Conservation (phyloP, 2,797 vertebrate genomes). For the Channa striata region DNA sequence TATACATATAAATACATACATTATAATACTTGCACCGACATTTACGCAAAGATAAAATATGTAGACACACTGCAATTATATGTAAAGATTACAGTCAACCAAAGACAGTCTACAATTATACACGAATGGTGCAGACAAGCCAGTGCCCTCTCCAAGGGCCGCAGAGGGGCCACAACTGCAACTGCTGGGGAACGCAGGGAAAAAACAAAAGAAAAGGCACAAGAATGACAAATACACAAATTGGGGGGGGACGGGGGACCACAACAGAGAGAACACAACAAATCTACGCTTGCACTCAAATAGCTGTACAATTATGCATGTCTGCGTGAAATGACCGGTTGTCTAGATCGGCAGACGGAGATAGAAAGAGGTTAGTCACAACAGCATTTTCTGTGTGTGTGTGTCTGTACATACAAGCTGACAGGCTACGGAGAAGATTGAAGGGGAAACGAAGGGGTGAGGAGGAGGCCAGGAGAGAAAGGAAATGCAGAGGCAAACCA, state of each 20-base stretch:
- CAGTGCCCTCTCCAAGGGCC: slow-evolving; percentile 27
- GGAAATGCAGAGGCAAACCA: slow-evolving; percentile 78
- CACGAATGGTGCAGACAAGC: slow-evolving; percentile 49
- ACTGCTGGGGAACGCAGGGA: slow-evolving; percentile 55
- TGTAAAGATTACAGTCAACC: slow-evolving; percentile 44
- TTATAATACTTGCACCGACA: slow-evolving; percentile 37
- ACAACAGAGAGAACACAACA: slow-evolving; percentile 68
- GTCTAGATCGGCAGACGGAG: slow-evolving; percentile 76
- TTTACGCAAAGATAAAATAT: slow-evolving; percentile 38
- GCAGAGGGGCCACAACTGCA: slow-evolving; percentile 43
- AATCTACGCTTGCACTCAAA: slow-evolving; percentile 71
- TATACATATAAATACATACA: slow-evolving; percentile 37
- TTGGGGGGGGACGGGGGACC: slow-evolving; percentile 47
- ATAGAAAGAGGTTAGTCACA: slow-evolving; percentile 71
- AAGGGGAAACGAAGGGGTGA: slow-evolving; percentile 64
- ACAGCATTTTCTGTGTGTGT: slow-evolving; percentile 47
- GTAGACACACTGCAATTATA: slow-evolving; percentile 57
- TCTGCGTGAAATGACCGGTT: slow-evolving; percentile 78
- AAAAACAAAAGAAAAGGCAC: slow-evolving; percentile 39
- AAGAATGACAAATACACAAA: slow-evolving; percentile 61
- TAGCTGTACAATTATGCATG: slow-evolving; percentile 77
- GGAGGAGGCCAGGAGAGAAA: slow-evolving; percentile 61
- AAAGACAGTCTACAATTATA: slow-evolving; percentile 63
- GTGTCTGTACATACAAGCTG: slow-evolving; percentile 16
- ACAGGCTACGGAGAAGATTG: slow-evolving; percentile 43